Evolutionary conservation across 2,888 invertebrate genomes (phyloP).

Genomic region (Dichetophora obliterata): DNA sequence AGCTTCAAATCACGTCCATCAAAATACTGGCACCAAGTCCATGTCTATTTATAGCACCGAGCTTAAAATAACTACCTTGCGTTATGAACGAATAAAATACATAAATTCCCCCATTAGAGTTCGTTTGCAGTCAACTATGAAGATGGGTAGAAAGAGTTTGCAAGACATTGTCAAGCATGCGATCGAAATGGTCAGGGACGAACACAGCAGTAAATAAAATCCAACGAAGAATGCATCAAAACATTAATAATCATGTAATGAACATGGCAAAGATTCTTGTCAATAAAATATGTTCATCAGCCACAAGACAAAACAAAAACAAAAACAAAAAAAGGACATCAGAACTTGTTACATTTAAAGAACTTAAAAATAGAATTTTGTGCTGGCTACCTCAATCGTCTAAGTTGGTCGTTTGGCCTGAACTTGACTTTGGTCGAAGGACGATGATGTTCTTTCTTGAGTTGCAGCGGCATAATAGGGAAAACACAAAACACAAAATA

Average conservation of each 20-base stretch:
- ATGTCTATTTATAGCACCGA: slow-evolving; percentile 20
- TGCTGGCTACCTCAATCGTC: background rate
- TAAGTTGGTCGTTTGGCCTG: slow-evolving; percentile 6
- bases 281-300: slow-evolving; percentile 31
- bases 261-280: slow-evolving; percentile 18
- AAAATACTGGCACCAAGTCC: slow-evolving; percentile 5
- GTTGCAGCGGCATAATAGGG: background rate
- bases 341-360: slow-evolving; percentile 42
- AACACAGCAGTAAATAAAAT: background rate
- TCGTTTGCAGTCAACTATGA: background rate
- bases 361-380: slow-evolving; percentile 44
- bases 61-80: slow-evolving; percentile 21
- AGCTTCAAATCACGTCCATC: slow-evolving; percentile 16
- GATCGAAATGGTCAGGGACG: background rate
- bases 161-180: background rate
- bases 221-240: background rate
- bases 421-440: background rate
- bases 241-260: slow-evolving; percentile 39
- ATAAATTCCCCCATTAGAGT: slow-evolving; percentile 10
- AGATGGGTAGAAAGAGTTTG: background rate
- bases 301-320: background rate
- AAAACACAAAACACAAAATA: background rate
- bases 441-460: background rate
- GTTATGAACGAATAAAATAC: background rate
- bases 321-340: background rate